A percentile compares a stretch with the other conserved stretches of the same genome.
Conservation (phyloP, 2,113 vertebrate genomes). For the Archilochus colubris region DNA sequence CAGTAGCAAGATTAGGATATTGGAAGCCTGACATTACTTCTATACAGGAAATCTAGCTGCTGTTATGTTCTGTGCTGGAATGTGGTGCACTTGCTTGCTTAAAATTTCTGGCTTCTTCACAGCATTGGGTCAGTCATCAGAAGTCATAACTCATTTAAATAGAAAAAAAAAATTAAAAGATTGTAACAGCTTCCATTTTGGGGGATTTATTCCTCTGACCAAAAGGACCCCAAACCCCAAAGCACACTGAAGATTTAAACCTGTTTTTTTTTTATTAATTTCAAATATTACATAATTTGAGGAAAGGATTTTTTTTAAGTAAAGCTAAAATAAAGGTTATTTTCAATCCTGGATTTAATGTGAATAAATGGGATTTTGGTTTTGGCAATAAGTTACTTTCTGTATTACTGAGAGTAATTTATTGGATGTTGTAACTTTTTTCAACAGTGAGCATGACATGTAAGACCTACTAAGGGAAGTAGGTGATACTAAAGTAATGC, state of each 20-base stretch:
- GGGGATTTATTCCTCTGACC: background rate
- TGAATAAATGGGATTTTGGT: background rate
- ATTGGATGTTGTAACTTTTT: background rate
- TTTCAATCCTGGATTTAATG: background rate
- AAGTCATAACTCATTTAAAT: background rate
- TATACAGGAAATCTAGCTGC: background rate
- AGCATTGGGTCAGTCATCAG: background rate
- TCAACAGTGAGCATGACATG: background rate
- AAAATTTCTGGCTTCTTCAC: background rate
- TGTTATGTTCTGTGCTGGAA: background rate
- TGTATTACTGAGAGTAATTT: background rate
- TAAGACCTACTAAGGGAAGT: background rate
- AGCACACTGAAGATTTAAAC: background rate
- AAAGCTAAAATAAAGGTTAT: background rate
- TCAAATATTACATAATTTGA: background rate
- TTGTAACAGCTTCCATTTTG: background rate
- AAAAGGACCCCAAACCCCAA: background rate
- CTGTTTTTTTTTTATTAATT: background rate
- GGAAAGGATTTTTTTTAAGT: background rate
- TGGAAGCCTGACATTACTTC: background rate
- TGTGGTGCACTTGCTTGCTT: background rate
- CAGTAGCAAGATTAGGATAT: background rate
- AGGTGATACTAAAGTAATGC: background rate
- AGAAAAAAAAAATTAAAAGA: background rate
- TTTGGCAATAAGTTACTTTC: background rate